Evolutionary conservation across 2,113 vertebrate species (phyloP), one percentile per base, ranked within the genome.

Genomic region (Corythornis vintsioides): DNA sequence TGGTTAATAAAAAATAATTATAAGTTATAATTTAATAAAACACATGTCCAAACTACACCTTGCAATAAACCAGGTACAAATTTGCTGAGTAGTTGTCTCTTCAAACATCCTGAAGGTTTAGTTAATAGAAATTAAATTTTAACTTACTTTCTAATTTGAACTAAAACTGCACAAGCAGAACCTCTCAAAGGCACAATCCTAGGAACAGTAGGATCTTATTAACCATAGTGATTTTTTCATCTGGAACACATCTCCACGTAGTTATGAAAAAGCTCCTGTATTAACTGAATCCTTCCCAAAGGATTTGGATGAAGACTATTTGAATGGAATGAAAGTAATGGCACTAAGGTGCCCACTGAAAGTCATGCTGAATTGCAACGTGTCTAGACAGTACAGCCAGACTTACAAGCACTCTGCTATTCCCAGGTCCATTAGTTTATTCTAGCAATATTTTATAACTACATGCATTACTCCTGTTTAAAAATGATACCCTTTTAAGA

Each of bases 271-370:
- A 55, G 15, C 47, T 91, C 71, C 83, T 91, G 55, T 74, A 75
- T 95, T 96, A 96, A 94, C 65, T 93, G 29, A 15, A 40, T 63
- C 77, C 66, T 87, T 93, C 64, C 83, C 43, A 72, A 75, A 88
- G 28, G 83, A 29, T 77, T 78, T 75, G 69, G 43, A 45, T n/a
- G 9, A 61, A 86, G 63, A 63, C 33, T 28, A 9, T 52, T 45
- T 52, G 65, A 84, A 78, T 11, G 47, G 25, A 59, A 38, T 8
- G 25, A 72, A 52, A 38, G n/a, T 47, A 47, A 45, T 5, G 6
- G 15, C 45, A 73, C 22, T 33, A 43, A 72, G 9, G n/a, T 16
- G 25, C 14, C 15, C 1, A 0, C 3, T 53, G 35, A 47, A 85
- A 59, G 25, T 56, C 45, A 63, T 3, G 11, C 18, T 33, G 15